Evolutionary conservation across 2,113 vertebrate genomes (phyloP).

Genomic region (Strigops habroptila): DNA sequence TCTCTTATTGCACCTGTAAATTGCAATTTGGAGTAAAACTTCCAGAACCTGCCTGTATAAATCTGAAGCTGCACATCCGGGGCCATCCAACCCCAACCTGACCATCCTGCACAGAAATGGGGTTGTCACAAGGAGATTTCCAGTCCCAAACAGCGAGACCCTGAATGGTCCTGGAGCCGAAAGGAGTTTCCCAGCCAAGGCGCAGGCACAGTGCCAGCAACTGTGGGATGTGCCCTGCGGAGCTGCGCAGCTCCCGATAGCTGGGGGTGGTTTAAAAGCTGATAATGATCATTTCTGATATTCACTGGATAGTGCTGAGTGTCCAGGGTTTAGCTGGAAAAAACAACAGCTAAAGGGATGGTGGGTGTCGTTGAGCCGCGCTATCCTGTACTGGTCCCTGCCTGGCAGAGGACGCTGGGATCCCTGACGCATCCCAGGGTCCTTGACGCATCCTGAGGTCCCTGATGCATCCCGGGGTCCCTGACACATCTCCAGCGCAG

Average conservation of each 20-base stretch:
- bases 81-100: not conserved
- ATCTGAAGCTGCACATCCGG: not conserved
- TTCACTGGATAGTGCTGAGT: rapidly evolving
- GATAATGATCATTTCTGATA: not conserved
- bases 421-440: rapidly evolving
- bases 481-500: not conserved
- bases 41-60: not conserved
- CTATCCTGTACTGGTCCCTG: not conserved
- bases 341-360: not conserved
- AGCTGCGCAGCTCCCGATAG: rapidly evolving
- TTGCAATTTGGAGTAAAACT: not conserved
- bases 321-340: not conserved
- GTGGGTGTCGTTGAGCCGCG: rapidly evolving
- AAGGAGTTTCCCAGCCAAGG: not conserved
- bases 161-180: rapidly evolving
- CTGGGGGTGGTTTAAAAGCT: not conserved
- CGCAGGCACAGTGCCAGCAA: rapidly evolving
- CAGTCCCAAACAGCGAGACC: not conserved
- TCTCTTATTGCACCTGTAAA: not conserved
- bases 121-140: not conserved
- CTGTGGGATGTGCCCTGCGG: not conserved
- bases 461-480: not conserved
- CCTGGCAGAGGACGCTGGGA: not conserved
- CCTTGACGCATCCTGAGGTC: not conserved
- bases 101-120: not conserved